Conservation (phyloP, 2,113 vertebrate genomes). For the Bungarus multicinctus region DNA sequence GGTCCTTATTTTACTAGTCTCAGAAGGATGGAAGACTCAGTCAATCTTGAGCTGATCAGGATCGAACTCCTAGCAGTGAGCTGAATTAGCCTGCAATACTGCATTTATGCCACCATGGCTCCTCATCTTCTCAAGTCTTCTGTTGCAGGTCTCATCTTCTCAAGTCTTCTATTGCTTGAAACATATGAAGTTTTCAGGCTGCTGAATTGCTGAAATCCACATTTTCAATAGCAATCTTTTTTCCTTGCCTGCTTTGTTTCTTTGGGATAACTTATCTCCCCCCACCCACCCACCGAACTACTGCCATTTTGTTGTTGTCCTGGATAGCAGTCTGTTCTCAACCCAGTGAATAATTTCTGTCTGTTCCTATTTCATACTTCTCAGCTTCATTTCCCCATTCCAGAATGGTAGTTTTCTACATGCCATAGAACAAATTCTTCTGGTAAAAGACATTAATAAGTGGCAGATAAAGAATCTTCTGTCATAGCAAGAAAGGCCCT, state of each 20-base stretch:
- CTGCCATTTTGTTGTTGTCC: background rate
- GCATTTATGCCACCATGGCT: background rate
- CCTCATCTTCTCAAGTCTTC: background rate
- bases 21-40: background rate
- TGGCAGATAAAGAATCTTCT: background rate
- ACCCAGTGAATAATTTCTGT: background rate
- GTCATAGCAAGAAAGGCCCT: background rate
- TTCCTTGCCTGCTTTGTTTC: background rate
- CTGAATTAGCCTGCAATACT: background rate
- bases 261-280: background rate
- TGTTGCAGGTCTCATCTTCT: background rate
- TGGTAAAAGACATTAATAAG: background rate
- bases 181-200: background rate
- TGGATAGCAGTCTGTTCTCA: background rate
- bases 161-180: background rate
- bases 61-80: background rate
- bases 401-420: background rate
- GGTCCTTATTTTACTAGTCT: background rate
- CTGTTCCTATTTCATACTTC: background rate
- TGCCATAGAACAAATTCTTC: background rate
- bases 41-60: background rate
- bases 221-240: background rate
- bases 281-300: fast-evolving
- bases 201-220: background rate
- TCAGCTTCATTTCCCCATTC: background rate